Evolutionary conservation across 2,797 vertebrate species (phyloP).

Genomic region (Tenualosa ilisha): DNA sequence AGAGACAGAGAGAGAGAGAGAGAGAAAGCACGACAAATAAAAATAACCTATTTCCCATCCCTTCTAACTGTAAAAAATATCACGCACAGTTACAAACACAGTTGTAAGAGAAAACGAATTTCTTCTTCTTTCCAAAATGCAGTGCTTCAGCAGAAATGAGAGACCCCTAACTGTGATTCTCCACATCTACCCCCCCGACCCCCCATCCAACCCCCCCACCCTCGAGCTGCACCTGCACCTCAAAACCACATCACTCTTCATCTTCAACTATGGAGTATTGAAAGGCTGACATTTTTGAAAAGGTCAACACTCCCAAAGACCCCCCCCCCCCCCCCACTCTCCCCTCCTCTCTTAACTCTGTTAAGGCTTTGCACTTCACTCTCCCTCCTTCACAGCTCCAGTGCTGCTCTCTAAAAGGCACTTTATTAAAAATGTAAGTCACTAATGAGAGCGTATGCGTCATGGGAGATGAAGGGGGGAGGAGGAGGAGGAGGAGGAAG

Average conservation of each 20-base stretch:
- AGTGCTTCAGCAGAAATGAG: not conserved
- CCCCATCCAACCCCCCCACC: not conserved
- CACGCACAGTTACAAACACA: not conserved
- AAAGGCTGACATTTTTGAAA: not conserved
- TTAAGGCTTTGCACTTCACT: not conserved
- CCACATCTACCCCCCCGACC: no score
- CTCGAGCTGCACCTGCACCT: not conserved
- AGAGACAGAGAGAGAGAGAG: not conserved
- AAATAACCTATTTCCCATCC: not conserved
- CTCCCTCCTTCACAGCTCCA: not conserved
- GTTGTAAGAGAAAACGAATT: not conserved
- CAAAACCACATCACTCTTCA: not conserved
- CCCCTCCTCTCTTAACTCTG: not conserved
- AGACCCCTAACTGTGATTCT: not conserved
- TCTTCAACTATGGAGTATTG: not conserved
- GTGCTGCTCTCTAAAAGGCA: not conserved
- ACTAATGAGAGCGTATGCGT: not conserved
- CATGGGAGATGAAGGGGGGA: not conserved
- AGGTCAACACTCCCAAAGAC: not conserved
- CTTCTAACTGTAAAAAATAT: not conserved
- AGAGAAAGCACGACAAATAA: not conserved
- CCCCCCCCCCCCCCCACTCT: not conserved
- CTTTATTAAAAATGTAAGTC: slow-evolving; percentile 22
- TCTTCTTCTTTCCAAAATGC: not conserved
- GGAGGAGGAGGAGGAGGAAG: not conserved